Evolutionary conservation across 2,113 vertebrate genomes (phyloP).

Genomic region (Perca flavescens): DNA sequence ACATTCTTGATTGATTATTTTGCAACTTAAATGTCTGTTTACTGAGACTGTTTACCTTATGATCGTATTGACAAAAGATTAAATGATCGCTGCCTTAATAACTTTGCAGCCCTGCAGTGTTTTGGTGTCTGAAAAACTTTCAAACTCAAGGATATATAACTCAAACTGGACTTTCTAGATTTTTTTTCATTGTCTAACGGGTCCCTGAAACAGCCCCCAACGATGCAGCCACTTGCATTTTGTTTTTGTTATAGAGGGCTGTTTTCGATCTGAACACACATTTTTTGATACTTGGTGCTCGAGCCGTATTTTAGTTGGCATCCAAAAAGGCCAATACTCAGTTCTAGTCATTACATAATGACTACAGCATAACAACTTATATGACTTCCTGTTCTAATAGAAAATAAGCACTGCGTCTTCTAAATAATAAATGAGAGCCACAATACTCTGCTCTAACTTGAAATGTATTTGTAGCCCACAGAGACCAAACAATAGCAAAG

Average conservation of each 20-base stretch:
- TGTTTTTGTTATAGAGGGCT: neutral
- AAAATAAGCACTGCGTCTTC: slow-evolving; percentile 20
- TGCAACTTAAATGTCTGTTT: neutral
- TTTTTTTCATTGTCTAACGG: neutral
- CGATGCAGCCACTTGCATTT: neutral
- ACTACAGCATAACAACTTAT: slow-evolving; percentile 23
- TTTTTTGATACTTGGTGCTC: neutral
- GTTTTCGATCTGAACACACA: neutral
- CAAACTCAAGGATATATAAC: neutral
- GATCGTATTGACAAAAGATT: neutral
- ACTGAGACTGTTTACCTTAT: neutral
- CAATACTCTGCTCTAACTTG: slow-evolving; percentile 19
- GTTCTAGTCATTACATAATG: slow-evolving; percentile 11
- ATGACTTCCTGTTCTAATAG: slow-evolving; percentile 28
- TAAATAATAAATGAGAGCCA: slow-evolving; percentile 55
- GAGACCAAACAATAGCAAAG: slow-evolving; percentile 57
- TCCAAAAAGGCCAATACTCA: neutral
- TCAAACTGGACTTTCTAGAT: neutral
- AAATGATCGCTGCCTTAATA: neutral
- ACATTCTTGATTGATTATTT: neutral
- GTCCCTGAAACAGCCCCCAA: too few relatives aligned
- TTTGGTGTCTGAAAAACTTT: neutral
- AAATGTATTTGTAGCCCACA: slow-evolving; percentile 31
- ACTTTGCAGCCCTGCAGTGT: neutral
- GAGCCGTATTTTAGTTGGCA: neutral